Evolutionary conservation across 1,140 invertebrate genomes (phyloP), one percentile per base, ranked within the genome.

Genomic region (Muscidifurax raptorellus): DNA sequence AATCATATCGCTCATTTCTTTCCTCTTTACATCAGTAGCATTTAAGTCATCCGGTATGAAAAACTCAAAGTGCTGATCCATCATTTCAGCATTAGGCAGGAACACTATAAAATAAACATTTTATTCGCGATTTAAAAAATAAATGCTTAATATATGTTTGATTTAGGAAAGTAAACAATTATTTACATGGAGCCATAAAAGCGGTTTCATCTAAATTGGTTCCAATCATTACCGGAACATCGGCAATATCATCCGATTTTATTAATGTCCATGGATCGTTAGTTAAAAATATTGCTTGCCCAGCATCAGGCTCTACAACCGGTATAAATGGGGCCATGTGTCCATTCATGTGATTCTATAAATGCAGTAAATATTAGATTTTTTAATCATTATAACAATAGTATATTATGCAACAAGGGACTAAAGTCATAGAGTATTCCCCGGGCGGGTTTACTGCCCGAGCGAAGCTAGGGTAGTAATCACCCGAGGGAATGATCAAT

Each of bases 171-270:
- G 15, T 69, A 76, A 76, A 74, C 40, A 12, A 69, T 18, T 76
- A 69, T 6, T 89, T 90, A 92, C 91, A 30, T 69, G 87, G 87
- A 2, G 86, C 72, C 22, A 90, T 87, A 66, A 91, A 80, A 15
- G 82, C 74, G 28, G 85, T 95, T 90, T 96, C 96, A 66, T 95
- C 94, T 4, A 92, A 91, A 36, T 91, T 95, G 0, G 95, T 85
- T 27, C 96, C 96, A 40, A 94, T 93, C 82, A 97, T 94, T 87
- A 95, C 92, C 0, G 96, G 96, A 25, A 96, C 93, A 30, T 94
- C 87, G 3, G 93, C 88, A 6, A 94, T 92, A 86, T 94, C 92
- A 1, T 94, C 95, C 9, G 89, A 83, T 86, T 91, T 91, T 0
- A 94, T 84, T 7, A 94, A 81, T 1, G 94, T 90, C 66, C 94